These are phyloP conservation scores for Cromileptes altivelis DNA, from an alignment of 2,113 vertebrate species.

Conservation along the genomic window DNA sequence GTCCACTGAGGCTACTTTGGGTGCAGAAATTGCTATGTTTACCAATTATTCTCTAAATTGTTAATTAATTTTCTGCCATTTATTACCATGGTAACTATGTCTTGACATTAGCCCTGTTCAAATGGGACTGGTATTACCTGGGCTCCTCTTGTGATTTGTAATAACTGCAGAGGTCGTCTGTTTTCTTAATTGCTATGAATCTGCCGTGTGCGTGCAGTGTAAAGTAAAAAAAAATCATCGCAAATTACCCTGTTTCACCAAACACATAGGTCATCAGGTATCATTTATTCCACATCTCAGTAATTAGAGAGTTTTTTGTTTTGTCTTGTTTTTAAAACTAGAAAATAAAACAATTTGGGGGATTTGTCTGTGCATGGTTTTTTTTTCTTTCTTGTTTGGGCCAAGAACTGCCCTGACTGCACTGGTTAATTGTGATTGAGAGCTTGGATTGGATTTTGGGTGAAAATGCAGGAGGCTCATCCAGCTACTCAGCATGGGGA, in stretches of 20 bases:
- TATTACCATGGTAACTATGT: slow-evolving; percentile 64
- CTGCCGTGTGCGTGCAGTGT: neutral
- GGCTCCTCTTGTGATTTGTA: slow-evolving; percentile 40
- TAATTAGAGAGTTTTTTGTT: slow-evolving; percentile 25
- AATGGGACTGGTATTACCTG: slow-evolving; percentile 38
- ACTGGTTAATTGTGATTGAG: slow-evolving; percentile 11
- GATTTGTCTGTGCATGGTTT: neutral
- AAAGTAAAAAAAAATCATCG: slow-evolving; percentile 9
- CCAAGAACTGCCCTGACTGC: neutral
- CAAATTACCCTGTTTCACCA: slow-evolving; percentile 26
- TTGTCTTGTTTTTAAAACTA: neutral
- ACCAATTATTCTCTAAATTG: slow-evolving; percentile 54
- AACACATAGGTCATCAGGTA: slow-evolving; percentile 22
- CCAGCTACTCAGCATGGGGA: slow-evolving; percentile 14
- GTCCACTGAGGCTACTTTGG: slow-evolving; percentile 15
- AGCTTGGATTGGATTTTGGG: slow-evolving; percentile 23
- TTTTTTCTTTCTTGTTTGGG: neutral
- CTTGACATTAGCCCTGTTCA: slow-evolving; percentile 30
- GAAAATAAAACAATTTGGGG: neutral
- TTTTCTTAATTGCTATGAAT: slow-evolving; percentile 43
- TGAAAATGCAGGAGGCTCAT: slow-evolving; percentile 25
- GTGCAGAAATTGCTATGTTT: slow-evolving; percentile 30
- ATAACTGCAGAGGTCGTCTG: slow-evolving; percentile 41
- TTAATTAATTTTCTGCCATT: slow-evolving; percentile 58
- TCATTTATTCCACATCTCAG: slow-evolving; percentile 16